A percentile compares a stretch with the other conserved stretches of the same genome.
Conservation (phyloP, 2,797 vertebrate genomes). For the Pagetopsis macropterus region DNA sequence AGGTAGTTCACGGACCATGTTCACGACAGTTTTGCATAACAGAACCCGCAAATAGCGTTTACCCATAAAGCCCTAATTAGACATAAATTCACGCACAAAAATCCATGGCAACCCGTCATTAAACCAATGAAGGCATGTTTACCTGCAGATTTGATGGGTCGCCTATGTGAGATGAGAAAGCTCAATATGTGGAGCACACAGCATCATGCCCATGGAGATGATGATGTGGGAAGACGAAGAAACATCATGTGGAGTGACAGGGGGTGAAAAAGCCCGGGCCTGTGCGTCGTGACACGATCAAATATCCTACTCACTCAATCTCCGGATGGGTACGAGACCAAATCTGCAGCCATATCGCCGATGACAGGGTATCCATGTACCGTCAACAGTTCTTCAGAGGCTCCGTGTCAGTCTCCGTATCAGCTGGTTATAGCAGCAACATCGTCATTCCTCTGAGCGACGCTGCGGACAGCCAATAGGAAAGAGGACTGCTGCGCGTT, state of each 20-base stretch:
- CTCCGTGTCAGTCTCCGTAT: constrained; percentile 72
- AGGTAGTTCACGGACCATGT: constrained; percentile 46
- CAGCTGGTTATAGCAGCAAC: constrained; percentile 75
- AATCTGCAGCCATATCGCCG: constrained; percentile 58
- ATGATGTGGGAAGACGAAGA: constrained; percentile 64
- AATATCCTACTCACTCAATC: constrained; percentile 65
- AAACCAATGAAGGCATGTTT: constrained; percentile 20
- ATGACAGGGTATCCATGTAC: constrained; percentile 55
- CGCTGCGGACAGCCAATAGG: constrained; percentile 71
- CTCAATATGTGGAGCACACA: constrained; percentile 47
- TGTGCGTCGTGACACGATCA: constrained; percentile 71
- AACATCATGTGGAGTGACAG: constrained; percentile 65
- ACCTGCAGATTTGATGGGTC: constrained; percentile 69
- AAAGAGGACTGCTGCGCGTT: constrained; percentile 60
- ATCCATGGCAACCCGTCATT: not conserved
- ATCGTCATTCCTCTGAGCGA: constrained; percentile 71
- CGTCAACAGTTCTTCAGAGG: constrained; percentile 68
- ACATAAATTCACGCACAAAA: constrained; percentile 15
- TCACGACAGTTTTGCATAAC: constrained; percentile 73
- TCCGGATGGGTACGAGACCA: constrained; percentile 40
- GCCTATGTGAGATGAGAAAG: constrained; percentile 54
- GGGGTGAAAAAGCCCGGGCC: constrained; percentile 36
- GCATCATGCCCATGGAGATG: constrained; percentile 67
- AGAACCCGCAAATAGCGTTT: constrained; percentile 40
- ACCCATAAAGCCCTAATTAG: constrained; percentile 1